phyloP scores from a whole-genome alignment of 2,797 vertebrate species.

The Hydrolagus colliei region DNA sequence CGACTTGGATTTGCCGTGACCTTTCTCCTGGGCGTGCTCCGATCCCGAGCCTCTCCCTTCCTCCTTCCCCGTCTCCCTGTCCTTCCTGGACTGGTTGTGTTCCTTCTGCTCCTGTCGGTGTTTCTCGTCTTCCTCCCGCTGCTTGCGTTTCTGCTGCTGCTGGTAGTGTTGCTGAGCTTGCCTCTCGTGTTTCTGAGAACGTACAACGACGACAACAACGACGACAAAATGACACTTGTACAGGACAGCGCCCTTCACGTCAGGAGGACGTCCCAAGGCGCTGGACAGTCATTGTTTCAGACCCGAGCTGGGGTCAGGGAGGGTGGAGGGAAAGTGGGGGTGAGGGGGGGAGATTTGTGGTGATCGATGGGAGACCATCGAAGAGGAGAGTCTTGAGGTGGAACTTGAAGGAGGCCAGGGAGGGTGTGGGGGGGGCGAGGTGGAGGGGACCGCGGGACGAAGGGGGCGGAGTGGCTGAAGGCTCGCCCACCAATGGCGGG shows the following conservation, averaged over 20 bases:
- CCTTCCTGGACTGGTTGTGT: conserved; percentile 70
- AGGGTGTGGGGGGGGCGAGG: too few species aligned
- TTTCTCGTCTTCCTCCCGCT: conserved; percentile 80
- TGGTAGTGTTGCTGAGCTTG: conserved; percentile 93
- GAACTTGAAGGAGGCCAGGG: too few species aligned
- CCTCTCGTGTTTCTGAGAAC: conserved; percentile 78
- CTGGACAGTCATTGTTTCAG: too few species aligned
- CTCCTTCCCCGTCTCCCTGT: conserved; percentile 67
- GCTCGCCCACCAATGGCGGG: too few species aligned
- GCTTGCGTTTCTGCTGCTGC: conserved; percentile 84
- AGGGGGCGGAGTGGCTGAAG: too few species aligned
- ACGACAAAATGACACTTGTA: not conserved
- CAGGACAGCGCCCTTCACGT: not conserved
- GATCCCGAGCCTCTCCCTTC: conserved; percentile 62
- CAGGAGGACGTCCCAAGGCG: not conserved
- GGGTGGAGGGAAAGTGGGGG: too few species aligned
- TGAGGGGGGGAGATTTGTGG: not conserved
- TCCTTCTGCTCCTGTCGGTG: conserved; percentile 78
- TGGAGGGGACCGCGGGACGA: too few species aligned
- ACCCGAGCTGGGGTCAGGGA: too few species aligned
- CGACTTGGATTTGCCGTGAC: conserved; percentile 62
- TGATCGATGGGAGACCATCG: too few species aligned
- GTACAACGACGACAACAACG: not conserved
- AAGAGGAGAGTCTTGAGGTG: too few species aligned
- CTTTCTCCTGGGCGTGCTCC: conserved; percentile 67